Evolutionary conservation across 2,113 vertebrate species (phyloP).

Genomic region (Phaetusa simplex): DNA sequence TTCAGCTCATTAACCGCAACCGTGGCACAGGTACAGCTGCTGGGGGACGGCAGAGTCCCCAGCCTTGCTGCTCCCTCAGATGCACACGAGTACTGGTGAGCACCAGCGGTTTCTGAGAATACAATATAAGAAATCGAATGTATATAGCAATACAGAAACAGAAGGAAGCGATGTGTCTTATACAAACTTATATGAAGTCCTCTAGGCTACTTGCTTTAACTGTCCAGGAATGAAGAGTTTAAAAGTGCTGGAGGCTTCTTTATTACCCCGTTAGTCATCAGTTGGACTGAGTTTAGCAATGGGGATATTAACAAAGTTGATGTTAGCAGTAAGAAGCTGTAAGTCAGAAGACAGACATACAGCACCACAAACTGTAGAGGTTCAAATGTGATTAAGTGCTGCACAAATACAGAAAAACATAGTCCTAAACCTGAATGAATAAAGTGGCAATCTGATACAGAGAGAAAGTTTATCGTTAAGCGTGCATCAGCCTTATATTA

Average conservation of each 20-base stretch:
- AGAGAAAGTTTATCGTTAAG: neutral
- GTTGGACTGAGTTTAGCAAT: neutral
- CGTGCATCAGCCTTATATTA: neutral
- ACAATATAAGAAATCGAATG: neutral
- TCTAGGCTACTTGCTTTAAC: neutral
- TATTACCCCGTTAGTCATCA: neutral
- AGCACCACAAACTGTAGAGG: neutral
- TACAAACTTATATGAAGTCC: neutral
- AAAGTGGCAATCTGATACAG: neutral
- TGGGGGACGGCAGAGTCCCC: neutral
- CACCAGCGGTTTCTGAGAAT: neutral
- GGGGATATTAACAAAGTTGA: neutral
- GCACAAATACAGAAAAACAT: neutral
- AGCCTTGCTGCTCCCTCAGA: neutral
- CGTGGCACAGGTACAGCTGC: neutral
- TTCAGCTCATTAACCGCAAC: neutral
- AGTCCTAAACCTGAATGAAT: neutral
- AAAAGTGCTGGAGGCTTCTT: neutral
- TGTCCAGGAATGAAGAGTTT: neutral
- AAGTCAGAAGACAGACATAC: neutral
- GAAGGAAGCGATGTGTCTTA: neutral
- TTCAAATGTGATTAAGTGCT: neutral
- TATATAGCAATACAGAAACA: accelerated
- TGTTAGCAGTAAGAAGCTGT: neutral
- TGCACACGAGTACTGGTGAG: neutral